Conservation (phyloP, 2,113 vertebrate species). For the Falcunculus frontatus region DNA sequence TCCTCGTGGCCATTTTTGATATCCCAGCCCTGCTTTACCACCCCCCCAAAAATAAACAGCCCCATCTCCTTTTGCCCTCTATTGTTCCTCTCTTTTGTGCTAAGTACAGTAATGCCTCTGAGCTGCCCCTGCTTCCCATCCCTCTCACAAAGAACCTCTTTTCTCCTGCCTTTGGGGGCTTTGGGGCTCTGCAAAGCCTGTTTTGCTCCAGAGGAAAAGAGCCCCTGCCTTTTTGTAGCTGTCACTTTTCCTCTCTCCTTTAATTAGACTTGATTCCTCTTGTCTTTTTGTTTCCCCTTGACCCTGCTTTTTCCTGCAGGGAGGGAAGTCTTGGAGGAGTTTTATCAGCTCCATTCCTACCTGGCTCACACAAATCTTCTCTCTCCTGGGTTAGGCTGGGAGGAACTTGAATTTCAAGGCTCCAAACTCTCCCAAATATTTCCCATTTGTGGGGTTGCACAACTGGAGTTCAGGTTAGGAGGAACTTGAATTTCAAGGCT, state of each 20-base stretch:
- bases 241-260: neutral
- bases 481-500: neutral
- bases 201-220: slow-evolving; percentile 13
- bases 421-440: neutral
- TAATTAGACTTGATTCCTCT: slow-evolving; percentile 19
- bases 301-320: neutral
- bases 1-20: neutral
- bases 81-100: slow-evolving; percentile 16
- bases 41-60: neutral
- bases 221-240: neutral
- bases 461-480: too few species aligned
- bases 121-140: neutral
- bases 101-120: slow-evolving; percentile 2
- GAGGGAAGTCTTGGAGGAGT: neutral
- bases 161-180: neutral
- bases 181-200: neutral
- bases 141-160: neutral
- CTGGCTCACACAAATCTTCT: neutral
- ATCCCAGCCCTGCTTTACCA: neutral
- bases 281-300: neutral
- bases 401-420: neutral
- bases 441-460: neutral
- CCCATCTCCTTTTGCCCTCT: neutral
- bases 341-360: neutral
- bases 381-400: neutral